A percentile compares a stretch with the other conserved stretches of the same genome.
Evolutionary conservation across 1,140 invertebrate genomes (phyloP).

Genomic region (Drosophila mojavensis): DNA sequence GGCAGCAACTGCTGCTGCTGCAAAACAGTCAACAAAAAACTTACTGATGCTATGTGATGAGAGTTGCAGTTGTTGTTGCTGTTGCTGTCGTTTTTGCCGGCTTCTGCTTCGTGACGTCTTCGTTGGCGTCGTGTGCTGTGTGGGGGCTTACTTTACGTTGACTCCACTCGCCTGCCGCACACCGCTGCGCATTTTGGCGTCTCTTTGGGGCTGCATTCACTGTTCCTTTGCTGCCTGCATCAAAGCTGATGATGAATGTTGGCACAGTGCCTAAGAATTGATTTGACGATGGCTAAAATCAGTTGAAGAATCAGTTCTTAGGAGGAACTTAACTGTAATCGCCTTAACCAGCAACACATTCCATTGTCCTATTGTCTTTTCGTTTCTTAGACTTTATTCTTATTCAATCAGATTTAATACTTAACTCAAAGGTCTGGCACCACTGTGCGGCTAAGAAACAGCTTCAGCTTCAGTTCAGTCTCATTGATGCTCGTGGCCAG

Average conservation of each 20-base stretch:
- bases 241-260: conserved; percentile 25
- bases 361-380: no score
- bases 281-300: not conserved
- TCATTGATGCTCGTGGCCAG: conserved; percentile 50
- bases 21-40: conserved; percentile 33
- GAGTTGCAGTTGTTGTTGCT: conserved; percentile 27
- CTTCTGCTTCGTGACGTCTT: conserved; percentile 56
- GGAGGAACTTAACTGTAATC: no score
- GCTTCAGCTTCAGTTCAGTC: not conserved
- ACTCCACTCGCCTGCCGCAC: conserved; percentile 39
- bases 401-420: not conserved
- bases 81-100: conserved; percentile 17
- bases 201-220: conserved; percentile 29
- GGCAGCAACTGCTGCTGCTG: no score
- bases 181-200: conserved; percentile 32
- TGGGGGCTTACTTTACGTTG: conserved; percentile 52
- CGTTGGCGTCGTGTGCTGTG: conserved; percentile 68
- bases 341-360: no score
- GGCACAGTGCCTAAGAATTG: conserved; percentile 24
- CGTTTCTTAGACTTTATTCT: no score
- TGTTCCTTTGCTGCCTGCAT: conserved; percentile 51
- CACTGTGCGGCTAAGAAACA: conserved; percentile 35
- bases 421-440: not conserved
- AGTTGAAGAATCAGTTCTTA: no score
- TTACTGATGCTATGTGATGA: conserved; percentile 58